These are phyloP conservation scores for Netta rufina DNA, from an alignment of 2,797 vertebrate genomes.

Conservation along the genomic window DNA sequence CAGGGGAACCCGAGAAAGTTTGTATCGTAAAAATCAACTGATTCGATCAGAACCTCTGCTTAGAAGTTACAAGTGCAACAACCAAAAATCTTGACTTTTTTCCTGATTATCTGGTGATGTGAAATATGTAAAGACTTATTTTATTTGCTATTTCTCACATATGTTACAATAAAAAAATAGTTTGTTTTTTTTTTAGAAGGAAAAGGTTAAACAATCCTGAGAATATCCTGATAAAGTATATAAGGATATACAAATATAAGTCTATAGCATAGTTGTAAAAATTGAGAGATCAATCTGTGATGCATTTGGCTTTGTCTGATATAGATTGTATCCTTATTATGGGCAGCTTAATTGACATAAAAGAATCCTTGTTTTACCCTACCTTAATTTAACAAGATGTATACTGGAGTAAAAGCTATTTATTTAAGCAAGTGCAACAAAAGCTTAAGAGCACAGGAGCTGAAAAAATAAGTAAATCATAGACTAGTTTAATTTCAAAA, in stretches of 20 bases:
- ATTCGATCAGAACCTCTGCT: neutral
- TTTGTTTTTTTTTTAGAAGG: neutral
- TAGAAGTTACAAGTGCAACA: neutral
- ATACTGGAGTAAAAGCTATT: neutral
- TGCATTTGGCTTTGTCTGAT: neutral
- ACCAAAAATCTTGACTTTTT: neutral
- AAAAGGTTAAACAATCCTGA: neutral
- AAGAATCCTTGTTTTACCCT: neutral
- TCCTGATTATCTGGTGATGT: neutral
- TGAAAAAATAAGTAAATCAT: neutral
- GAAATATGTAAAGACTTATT: neutral
- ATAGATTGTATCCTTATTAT: neutral
- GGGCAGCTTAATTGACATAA: neutral
- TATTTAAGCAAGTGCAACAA: neutral
- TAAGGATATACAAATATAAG: neutral
- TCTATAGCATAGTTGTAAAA: neutral
- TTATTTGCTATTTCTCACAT: neutral
- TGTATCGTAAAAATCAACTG: too few relatives aligned
- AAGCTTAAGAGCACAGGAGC: neutral
- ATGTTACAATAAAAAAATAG: neutral
- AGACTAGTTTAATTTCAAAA: neutral
- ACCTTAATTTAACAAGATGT: neutral
- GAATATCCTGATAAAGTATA: too few relatives aligned
- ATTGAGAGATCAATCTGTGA: neutral
- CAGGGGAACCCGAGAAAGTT: neutral